Evolutionary conservation across 2,113 vertebrate species (phyloP).

Genomic region (Bufo gargarizans): DNA sequence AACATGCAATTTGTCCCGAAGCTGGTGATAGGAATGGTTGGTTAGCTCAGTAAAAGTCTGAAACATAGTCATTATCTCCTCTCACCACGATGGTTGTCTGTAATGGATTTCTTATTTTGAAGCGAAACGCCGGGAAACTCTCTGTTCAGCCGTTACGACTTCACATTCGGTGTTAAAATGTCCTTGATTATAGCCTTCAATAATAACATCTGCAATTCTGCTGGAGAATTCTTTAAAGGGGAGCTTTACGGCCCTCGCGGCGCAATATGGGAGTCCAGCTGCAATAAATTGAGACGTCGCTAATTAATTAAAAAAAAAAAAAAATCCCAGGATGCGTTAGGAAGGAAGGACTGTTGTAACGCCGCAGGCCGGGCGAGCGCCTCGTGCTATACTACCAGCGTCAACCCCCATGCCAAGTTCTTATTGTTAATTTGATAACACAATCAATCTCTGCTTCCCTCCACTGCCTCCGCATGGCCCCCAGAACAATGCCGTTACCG

Average conservation of each 20-base stretch:
- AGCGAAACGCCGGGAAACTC: not conserved
- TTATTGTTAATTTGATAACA: constrained; percentile 41
- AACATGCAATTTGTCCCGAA: not conserved
- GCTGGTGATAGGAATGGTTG: not conserved
- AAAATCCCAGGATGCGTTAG: not conserved
- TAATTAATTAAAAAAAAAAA: constrained; percentile 10
- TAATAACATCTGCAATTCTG: not conserved
- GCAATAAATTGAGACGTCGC: not conserved
- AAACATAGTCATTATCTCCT: not conserved
- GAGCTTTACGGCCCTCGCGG: not conserved
- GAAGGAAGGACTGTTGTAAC: not conserved
- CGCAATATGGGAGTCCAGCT: not conserved
- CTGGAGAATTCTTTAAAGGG: not conserved
- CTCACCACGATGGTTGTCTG: not conserved
- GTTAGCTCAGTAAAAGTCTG: not conserved
- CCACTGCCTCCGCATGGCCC: constrained; percentile 14
- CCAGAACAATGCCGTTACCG: not conserved
- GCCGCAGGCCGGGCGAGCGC: too few relatives aligned
- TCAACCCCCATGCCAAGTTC: constrained; percentile 9
- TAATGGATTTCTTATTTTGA: not conserved
- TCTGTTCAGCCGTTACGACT: not conserved
- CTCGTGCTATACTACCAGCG: not conserved
- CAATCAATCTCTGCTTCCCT: constrained; percentile 32
- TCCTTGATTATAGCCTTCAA: not conserved
- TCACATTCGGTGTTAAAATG: not conserved